Evolutionary conservation across 2,888 invertebrate species (phyloP).

Genomic region (Diogma glabrata): DNA sequence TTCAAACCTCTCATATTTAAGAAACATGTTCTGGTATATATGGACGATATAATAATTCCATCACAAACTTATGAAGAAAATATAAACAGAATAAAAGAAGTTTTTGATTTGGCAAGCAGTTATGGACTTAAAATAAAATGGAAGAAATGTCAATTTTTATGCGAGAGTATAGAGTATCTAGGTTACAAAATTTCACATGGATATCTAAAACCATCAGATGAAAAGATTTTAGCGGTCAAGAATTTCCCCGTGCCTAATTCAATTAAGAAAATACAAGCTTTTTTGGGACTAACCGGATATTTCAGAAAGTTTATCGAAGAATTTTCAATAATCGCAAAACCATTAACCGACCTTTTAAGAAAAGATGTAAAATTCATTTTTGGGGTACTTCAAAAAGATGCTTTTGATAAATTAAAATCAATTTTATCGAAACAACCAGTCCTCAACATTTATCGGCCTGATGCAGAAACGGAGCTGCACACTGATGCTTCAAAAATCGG

Average conservation of each 20-base stretch:
- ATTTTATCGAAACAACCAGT: not conserved
- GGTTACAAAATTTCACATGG: conserved; percentile 12
- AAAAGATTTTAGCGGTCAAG: conserved; percentile 14
- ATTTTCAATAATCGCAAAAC: not conserved
- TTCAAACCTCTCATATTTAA: too few relatives aligned
- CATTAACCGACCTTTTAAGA: not conserved
- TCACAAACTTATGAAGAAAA: not conserved
- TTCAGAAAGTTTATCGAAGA: too few relatives aligned
- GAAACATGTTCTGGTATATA: not conserved
- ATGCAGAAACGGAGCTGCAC: too few relatives aligned
- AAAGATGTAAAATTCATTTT: not conserved
- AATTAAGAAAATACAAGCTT: conserved; percentile 13
- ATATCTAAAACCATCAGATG: conserved; percentile 10
- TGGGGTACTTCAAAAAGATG: not conserved
- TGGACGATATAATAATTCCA: not conserved
- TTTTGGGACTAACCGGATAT: conserved; percentile 16
- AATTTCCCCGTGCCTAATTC: conserved; percentile 15
- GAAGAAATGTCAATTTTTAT: conserved; percentile 11
- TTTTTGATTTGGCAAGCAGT: not conserved
- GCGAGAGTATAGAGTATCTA: conserved; percentile 11
- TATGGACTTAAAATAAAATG: conserved; percentile 13
- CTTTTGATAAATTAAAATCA: not conserved
- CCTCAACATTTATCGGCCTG: too few relatives aligned
- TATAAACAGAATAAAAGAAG: not conserved
- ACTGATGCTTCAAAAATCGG: too few relatives aligned